Evolutionary conservation across 2,888 invertebrate genomes (phyloP).

Genomic region (Drosophila meridionalis): DNA sequence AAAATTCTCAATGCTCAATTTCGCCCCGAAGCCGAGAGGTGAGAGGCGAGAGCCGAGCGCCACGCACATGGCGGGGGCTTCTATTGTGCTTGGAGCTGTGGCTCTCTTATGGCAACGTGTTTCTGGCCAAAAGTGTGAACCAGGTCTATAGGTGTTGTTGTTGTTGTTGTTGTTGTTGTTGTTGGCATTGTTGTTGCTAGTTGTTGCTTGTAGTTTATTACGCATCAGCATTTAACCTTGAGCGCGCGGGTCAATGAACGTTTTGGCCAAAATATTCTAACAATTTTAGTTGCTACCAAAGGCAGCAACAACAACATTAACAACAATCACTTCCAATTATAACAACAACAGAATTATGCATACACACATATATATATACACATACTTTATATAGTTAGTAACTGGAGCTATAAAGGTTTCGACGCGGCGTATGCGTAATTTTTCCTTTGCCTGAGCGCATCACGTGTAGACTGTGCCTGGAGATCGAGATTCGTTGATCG

Average conservation of each 20-base stretch:
- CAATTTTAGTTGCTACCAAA: conserved; percentile 57
- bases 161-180: conserved; percentile 20
- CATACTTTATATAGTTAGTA: conserved; percentile 41
- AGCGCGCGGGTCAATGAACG: conserved; percentile 81
- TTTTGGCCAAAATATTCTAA: conserved; percentile 81
- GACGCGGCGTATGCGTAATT: conserved; percentile 50
- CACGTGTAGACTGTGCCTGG: not conserved
- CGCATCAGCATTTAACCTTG: conserved; percentile 82
- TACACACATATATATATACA: conserved; percentile 22
- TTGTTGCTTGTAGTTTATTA: conserved; percentile 63
- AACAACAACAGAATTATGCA: conserved; percentile 49
- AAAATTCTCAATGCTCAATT: conserved; percentile 43
- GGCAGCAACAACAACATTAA: conserved; percentile 35
- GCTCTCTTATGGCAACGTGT: conserved; percentile 58
- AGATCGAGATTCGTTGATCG: not conserved
- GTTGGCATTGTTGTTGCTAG: conserved; percentile 35
- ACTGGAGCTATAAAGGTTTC: conserved; percentile 28
- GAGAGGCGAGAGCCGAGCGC: conserved; percentile 2
- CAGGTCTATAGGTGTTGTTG: conserved; percentile 26
- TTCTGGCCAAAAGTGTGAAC: conserved; percentile 68
- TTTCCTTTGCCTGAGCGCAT: conserved; percentile 16
- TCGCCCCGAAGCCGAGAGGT: conserved; percentile 18
- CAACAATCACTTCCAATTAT: conserved; percentile 40
- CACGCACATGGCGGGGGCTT: conserved; percentile 55
- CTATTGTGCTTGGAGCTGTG: conserved; percentile 39